These are phyloP conservation scores for Diadema setosum DNA, from an alignment of 35 echinoderm and acorn worm genomes.

Conservation along the genomic window DNA sequence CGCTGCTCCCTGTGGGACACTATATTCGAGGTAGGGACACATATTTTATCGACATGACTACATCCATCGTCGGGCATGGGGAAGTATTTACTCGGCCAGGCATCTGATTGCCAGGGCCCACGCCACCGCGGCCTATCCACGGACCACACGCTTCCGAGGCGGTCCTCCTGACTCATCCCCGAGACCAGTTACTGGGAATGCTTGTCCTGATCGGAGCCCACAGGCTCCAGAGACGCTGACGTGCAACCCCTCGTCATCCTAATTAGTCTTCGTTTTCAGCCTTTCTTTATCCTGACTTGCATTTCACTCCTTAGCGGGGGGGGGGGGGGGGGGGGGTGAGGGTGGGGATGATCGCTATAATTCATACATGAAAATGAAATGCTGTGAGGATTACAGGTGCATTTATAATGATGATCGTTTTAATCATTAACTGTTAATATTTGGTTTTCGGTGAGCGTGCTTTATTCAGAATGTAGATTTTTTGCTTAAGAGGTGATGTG, in stretches of 20 bases:
- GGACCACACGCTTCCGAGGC: neutral
- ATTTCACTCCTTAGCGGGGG: neutral
- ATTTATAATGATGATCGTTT: too few species aligned
- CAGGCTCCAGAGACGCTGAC: neutral
- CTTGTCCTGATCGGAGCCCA: neutral
- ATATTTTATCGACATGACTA: too few species aligned
- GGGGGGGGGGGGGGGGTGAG: neutral
- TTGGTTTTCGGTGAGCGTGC: too few species aligned
- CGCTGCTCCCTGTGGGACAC: too few species aligned
- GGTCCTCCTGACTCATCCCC: neutral
- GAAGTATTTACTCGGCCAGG: constrained; percentile 5
- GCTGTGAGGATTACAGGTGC: too few species aligned
- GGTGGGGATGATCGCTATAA: too few species aligned
- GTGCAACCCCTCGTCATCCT: neutral
- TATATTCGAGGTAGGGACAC: too few species aligned
- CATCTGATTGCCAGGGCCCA: neutral
- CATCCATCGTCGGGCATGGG: neutral
- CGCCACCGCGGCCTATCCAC: neutral
- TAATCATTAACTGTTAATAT: too few species aligned
- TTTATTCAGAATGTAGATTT: too few species aligned
- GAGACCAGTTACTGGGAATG: neutral
- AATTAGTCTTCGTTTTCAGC: neutral
- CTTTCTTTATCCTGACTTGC: neutral
- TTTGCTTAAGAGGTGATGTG: too few species aligned
- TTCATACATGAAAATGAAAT: too few species aligned